Conservation (phyloP, 2,888 invertebrate species). For the Pheosia gnoma region DNA sequence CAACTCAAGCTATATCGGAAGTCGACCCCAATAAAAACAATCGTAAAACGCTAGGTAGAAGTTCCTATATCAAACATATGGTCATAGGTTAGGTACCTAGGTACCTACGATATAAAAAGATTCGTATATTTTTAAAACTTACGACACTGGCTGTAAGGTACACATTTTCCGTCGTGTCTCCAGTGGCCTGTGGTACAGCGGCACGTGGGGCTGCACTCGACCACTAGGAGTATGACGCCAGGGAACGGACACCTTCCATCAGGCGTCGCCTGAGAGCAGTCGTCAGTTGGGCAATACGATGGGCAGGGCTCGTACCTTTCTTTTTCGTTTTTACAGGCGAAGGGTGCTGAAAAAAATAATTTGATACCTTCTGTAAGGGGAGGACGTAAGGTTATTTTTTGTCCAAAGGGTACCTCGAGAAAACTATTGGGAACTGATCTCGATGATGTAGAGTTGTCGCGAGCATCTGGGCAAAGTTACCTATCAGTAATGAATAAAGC, state of each 20-base stretch:
- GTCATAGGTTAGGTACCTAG: too few relatives aligned
- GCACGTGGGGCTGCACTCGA: slow-evolving; percentile 48
- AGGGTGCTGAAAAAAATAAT: slow-evolving; percentile 42
- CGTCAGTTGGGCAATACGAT: slow-evolving; percentile 48
- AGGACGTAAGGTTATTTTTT: too few relatives aligned
- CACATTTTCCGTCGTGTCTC: slow-evolving; percentile 46
- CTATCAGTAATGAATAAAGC: too few relatives aligned
- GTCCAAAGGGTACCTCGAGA: too few relatives aligned
- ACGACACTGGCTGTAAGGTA: slow-evolving; percentile 46
- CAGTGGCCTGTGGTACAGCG: slow-evolving; percentile 45
- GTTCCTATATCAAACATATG: too few relatives aligned
- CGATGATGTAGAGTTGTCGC: too few relatives aligned
- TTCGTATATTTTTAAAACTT: slow-evolving; percentile 10
- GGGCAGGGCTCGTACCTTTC: slow-evolving; percentile 51
- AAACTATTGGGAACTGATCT: too few relatives aligned
- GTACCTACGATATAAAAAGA: neutral
- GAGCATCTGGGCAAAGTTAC: too few relatives aligned
- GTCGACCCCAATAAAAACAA: too few relatives aligned
- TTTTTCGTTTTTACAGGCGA: slow-evolving; percentile 43
- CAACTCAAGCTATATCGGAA: too few relatives aligned
- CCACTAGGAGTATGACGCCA: slow-evolving; percentile 25
- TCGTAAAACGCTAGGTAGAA: too few relatives aligned
- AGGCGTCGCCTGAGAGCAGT: slow-evolving; percentile 45
- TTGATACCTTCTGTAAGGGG: too few relatives aligned
- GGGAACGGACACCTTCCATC: slow-evolving; percentile 38